phyloP scores from a whole-genome alignment of 1,140 invertebrate genomes.

The Danaus melanippus region DNA sequence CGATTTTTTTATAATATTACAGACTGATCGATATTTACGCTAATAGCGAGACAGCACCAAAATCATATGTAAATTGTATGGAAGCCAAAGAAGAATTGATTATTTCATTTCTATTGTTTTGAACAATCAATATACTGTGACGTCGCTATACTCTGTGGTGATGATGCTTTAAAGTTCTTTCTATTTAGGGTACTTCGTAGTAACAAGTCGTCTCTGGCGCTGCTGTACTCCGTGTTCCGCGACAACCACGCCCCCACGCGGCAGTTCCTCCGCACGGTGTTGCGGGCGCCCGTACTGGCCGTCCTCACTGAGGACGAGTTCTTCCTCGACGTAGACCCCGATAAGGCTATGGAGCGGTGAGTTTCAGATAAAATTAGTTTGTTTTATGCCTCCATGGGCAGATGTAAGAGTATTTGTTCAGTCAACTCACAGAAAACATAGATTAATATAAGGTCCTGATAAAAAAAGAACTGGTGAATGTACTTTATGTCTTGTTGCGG shows the following conservation, averaged over 20 bases:
- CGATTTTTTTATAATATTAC: too few relatives aligned
- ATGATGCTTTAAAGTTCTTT: not conserved
- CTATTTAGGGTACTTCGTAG: conserved; percentile 80
- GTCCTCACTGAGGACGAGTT: conserved; percentile 94
- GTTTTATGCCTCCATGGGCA: conserved; percentile 18
- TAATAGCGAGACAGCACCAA: too few relatives aligned
- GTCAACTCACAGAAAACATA: too few relatives aligned
- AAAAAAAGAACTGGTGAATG: too few relatives aligned
- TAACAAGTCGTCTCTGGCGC: conserved; percentile 89
- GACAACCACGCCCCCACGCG: conserved; percentile 93
- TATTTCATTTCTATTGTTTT: too few relatives aligned
- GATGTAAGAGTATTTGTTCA: too few relatives aligned
- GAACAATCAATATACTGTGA: too few relatives aligned
- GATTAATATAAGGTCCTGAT: too few relatives aligned
- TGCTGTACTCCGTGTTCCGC: conserved; percentile 91
- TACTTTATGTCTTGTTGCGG: too few relatives aligned
- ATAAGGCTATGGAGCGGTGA: conserved; percentile 81
- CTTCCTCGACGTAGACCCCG: conserved; percentile 93
- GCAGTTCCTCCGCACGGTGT: conserved; percentile 92
- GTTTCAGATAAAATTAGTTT: conserved; percentile 16
- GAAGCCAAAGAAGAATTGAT: too few relatives aligned
- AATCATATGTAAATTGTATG: too few relatives aligned
- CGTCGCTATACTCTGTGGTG: not conserved
- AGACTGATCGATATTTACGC: too few relatives aligned
- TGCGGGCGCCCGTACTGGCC: conserved; percentile 92